phyloP scores from a whole-genome alignment of 2,797 vertebrate genomes.

The Paratrypauchen microcephalus region DNA sequence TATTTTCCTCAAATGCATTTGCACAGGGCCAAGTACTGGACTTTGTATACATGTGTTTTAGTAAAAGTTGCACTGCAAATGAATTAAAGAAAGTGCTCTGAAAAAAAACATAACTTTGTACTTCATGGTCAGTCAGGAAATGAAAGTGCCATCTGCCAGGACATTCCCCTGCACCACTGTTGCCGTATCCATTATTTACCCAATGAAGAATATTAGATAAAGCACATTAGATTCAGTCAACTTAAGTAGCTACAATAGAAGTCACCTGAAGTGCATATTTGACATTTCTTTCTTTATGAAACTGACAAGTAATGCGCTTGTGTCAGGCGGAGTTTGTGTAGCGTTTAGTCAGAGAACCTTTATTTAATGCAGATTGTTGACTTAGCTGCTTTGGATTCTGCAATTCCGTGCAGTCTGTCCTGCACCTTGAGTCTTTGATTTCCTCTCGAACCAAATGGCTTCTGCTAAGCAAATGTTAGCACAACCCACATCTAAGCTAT shows the following conservation, averaged over 20 bases:
- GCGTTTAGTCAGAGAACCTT: constrained; percentile 15
- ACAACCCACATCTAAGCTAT: constrained; percentile 44
- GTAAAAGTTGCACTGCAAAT: too few relatives aligned
- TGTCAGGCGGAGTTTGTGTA: constrained; percentile 24
- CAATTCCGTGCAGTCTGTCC: constrained; percentile 9
- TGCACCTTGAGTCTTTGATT: constrained; percentile 34
- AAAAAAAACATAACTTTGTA: too few relatives aligned
- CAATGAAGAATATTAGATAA: not conserved
- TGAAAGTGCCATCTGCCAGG: not conserved
- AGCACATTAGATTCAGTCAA: not conserved
- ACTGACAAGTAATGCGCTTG: constrained; percentile 7
- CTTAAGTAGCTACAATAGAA: not conserved
- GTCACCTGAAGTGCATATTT: not conserved
- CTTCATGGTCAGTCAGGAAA: too few relatives aligned
- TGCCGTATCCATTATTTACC: not conserved
- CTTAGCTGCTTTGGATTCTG: constrained; percentile 32
- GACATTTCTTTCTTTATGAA: not conserved
- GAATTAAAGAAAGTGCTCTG: too few relatives aligned
- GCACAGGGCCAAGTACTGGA: too few relatives aligned
- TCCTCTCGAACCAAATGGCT: constrained; percentile 35
- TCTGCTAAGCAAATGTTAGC: constrained; percentile 54
- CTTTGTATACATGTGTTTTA: too few relatives aligned
- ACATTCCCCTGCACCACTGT: not conserved
- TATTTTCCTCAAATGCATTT: too few relatives aligned
- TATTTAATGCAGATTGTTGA: constrained; percentile 17